These are phyloP conservation scores for Sebastes vulpes DNA, from an alignment of 2,797 vertebrate species.

Conservation along the genomic window DNA sequence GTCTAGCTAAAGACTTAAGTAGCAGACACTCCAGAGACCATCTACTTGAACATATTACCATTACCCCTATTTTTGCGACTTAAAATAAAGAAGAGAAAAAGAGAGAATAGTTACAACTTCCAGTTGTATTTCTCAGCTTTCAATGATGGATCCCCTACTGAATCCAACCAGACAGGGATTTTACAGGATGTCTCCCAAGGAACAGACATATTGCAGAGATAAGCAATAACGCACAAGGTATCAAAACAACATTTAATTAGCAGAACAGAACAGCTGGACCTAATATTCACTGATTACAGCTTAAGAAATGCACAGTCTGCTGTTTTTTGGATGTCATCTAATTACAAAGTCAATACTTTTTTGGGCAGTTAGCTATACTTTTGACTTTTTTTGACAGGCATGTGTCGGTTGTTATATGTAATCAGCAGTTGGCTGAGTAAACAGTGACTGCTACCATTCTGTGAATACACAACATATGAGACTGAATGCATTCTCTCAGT, in stretches of 20 bases:
- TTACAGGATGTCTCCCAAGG: not conserved
- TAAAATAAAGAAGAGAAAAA: not conserved
- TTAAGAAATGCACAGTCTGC: not conserved
- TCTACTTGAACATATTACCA: not conserved
- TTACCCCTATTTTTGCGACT: not conserved
- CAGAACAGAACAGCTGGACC: not conserved
- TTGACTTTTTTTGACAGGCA: not conserved
- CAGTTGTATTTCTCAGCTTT: not conserved
- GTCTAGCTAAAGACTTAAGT: constrained; percentile 29
- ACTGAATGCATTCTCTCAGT: too few species aligned
- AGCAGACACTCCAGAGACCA: constrained; percentile 10
- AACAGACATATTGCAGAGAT: not conserved
- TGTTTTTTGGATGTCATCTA: not conserved
- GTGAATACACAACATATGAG: too few species aligned
- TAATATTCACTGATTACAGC: not conserved
- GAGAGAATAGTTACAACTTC: not conserved
- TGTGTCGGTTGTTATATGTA: not conserved
- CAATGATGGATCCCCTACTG: not conserved
- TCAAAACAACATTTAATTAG: not conserved
- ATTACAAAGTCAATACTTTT: not conserved
- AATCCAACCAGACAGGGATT: not conserved
- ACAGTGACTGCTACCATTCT: not conserved
- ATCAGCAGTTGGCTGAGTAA: not conserved
- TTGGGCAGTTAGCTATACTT: not conserved
- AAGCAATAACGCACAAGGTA: not conserved